Percentiles rank a stretch among this genome's conserved stretches.
Conservation (phyloP, 1,140 invertebrate genomes). For the Aphelenchoides fujianensis region DNA sequence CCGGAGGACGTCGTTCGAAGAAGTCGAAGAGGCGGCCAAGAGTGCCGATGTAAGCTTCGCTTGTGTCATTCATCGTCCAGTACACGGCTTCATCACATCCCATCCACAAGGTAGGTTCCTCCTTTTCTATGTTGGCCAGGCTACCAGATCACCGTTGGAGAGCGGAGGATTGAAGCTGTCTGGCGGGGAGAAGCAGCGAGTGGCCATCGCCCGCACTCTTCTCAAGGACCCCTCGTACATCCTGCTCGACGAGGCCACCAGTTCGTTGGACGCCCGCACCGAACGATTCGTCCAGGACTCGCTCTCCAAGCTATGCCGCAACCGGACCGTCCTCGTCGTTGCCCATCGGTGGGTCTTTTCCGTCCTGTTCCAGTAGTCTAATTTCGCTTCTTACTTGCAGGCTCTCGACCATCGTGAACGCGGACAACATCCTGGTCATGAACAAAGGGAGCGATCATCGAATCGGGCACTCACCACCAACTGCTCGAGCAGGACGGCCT, state of each 20-base stretch:
- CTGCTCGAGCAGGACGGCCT: conserved; percentile 37
- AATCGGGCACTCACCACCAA: conserved; percentile 48
- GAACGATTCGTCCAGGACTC: conserved; percentile 66
- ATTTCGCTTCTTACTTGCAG: conserved; percentile 30
- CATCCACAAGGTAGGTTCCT: conserved; percentile 82
- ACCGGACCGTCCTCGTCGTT: conserved; percentile 36
- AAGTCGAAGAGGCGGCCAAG: conserved; percentile 81
- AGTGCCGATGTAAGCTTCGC: conserved; percentile 92
- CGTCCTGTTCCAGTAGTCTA: too few species aligned
- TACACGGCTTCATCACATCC: conserved; percentile 80
- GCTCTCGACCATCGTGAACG: conserved; percentile 50
- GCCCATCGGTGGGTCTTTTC: too few species aligned
- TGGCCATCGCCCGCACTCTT: conserved; percentile 84
- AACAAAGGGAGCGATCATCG: conserved; percentile 48
- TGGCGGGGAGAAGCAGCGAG: conserved; percentile 87
- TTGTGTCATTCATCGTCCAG: too few species aligned
- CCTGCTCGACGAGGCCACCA: conserved; percentile 75
- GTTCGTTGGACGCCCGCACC: conserved; percentile 62
- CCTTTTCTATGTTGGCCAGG: conserved; percentile 48
- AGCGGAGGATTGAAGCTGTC: conserved; percentile 65
- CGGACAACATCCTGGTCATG: conserved; percentile 52
- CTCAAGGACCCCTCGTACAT: conserved; percentile 82
- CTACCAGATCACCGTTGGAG: conserved; percentile 65
- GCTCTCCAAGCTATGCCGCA: conserved; percentile 23
- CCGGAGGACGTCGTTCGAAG: conserved; percentile 74